Evolutionary conservation across 2,113 vertebrate species (phyloP).

Genomic region (Charina bottae): DNA sequence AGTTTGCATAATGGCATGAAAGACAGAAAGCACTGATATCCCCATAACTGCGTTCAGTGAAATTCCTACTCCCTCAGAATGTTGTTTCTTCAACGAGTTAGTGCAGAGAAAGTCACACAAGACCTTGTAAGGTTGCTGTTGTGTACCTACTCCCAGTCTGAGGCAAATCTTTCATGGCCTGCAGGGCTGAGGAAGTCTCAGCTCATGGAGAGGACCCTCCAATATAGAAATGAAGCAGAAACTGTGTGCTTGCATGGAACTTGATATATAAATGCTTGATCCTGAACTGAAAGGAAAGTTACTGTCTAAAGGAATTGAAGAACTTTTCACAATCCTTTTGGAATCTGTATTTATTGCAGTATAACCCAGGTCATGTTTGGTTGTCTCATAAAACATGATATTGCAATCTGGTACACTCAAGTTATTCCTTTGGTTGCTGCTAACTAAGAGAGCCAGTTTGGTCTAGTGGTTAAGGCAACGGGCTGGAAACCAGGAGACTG

Average conservation of each 20-base stretch:
- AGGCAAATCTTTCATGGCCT: background rate
- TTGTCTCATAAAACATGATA: constrained; percentile 25
- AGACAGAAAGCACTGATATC: background rate
- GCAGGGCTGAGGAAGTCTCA: background rate
- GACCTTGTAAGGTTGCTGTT: background rate
- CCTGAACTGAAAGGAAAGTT: constrained; percentile 34
- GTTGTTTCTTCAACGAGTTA: background rate
- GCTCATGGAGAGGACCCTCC: background rate
- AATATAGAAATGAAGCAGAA: background rate
- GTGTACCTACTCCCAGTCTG: background rate
- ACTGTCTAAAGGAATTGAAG: constrained; percentile 35
- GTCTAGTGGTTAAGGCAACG: too few relatives aligned
- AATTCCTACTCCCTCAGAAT: background rate
- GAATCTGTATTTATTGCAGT: constrained; percentile 27
- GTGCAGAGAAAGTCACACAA: background rate
- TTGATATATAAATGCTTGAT: background rate
- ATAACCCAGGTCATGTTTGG: constrained; percentile 41
- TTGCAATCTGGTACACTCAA: background rate
- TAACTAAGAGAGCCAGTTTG: too few relatives aligned
- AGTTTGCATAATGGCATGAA: background rate
- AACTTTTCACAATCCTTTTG: constrained; percentile 24
- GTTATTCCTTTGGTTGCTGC: constrained; percentile 24
- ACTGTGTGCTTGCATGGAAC: background rate
- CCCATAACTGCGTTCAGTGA: background rate
- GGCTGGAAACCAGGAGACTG: too few relatives aligned